Evolutionary conservation across 64 coral and sea anemone species (phyloP), one percentile per base, ranked within the genome.

Genomic region (Actinia tenebrosa): DNA sequence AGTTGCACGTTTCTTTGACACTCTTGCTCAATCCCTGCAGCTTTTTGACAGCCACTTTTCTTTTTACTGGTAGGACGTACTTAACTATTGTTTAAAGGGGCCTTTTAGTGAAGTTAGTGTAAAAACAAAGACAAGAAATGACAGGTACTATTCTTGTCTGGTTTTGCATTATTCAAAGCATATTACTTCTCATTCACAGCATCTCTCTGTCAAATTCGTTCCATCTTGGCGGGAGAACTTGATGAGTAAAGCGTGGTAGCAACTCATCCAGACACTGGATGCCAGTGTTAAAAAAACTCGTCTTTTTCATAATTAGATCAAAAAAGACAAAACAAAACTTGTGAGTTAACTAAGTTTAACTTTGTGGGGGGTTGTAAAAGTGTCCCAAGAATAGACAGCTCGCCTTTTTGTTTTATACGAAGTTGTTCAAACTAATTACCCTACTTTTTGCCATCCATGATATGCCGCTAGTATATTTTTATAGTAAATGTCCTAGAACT

Each of bases 321-420:
- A 42, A 9, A 14, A 10, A 42, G 25, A 75, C 69, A 30, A 75
- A 75, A 75, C 5, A 26, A 30, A 1, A 13, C 56, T 58, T 58
- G 56, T 16, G 56, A 58, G 56, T 58, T 16, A 58, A 58, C 25
- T 42, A 75, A 75, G 11, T 75, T 75, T 27, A 30, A 42, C 69
- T 75, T 75, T 75, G 69, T 75, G 69, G 69, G 69, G 69, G 25
- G n/a, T 75, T 75, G 27, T 7, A 37, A 75, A 75, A 43, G 69
- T 30, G 11, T 75, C 69, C 13, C 27, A 37, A 69, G 64, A 69
- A 30, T 16, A 30, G 26, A 75, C 4, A 42, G 5, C 13, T 26
- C 30, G 30, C 25, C 20, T 9, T 26, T 7, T 2, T 75, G 20
- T 66, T 66, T 58, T 11, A 11, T 58, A 11, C 56, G 13, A 58